These are phyloP conservation scores for Homalodisca vitripennis DNA, from an alignment of 1,140 invertebrate species.

Conservation along the genomic window DNA sequence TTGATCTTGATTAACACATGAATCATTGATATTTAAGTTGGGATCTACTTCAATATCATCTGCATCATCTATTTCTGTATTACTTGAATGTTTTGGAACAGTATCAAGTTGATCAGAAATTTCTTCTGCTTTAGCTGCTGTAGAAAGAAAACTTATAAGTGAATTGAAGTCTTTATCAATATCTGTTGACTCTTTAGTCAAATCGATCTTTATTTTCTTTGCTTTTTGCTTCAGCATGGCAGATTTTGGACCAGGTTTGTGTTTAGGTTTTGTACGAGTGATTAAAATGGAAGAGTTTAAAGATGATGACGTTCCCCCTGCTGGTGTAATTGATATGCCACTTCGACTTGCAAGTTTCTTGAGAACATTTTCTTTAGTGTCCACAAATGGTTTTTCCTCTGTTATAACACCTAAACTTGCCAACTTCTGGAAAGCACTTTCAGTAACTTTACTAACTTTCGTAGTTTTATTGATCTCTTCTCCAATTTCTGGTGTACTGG, in stretches of 20 bases:
- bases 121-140: neutral
- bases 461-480: neutral
- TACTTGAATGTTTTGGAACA: neutral
- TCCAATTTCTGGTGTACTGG: neutral
- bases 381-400: neutral
- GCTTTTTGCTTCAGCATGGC: neutral
- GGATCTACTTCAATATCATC: neutral
- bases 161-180: conserved; percentile 12
- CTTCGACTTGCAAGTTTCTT: conserved; percentile 7
- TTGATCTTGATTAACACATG: neutral
- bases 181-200: neutral
- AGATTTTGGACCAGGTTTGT: neutral
- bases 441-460: neutral
- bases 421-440: neutral
- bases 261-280: neutral
- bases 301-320: neutral
- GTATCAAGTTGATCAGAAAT: neutral
- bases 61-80: neutral
- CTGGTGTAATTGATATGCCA: neutral
- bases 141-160: conserved; percentile 15
- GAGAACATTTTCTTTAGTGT: conserved; percentile 2
- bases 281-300: neutral
- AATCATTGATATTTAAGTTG: neutral
- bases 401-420: neutral
- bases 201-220: conserved; percentile 15